Percentiles rank a stretch among this genome's conserved stretches.
Evolutionary conservation across 1,140 invertebrate species (phyloP).

Genomic region (Neelides sp.): DNA sequence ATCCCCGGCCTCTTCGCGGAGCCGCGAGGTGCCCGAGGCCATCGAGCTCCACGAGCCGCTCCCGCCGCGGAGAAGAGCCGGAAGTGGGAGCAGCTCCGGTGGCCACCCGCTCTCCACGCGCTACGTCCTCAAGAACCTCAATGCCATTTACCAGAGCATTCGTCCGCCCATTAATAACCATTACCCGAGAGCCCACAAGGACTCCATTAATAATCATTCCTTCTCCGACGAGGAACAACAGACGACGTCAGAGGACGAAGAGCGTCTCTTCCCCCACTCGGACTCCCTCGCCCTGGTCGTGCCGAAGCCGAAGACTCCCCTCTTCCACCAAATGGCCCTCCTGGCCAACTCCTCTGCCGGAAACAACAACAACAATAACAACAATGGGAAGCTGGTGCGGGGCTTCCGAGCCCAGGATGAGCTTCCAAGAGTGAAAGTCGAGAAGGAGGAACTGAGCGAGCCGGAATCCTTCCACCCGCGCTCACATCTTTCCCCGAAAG

Average conservation of each 20-base stretch:
- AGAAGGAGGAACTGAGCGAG: too few relatives aligned
- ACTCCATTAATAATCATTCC: too few relatives aligned
- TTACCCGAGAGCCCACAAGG: neutral
- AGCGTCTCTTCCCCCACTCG: neutral
- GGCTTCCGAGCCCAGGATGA: too few relatives aligned
- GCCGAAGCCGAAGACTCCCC: conserved; percentile 2
- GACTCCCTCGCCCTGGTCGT: neutral
- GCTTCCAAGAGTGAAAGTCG: too few relatives aligned
- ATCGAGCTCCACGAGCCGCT: conserved; percentile 6
- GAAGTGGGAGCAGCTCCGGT: neutral
- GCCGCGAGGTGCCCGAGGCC: neutral
- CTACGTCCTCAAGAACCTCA: conserved; percentile 27
- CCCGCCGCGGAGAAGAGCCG: neutral
- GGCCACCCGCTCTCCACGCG: conserved; percentile 19
- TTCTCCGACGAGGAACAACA: neutral
- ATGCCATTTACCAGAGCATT: conserved; percentile 26
- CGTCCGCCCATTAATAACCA: conserved; percentile 5
- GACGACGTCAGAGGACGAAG: too few relatives aligned
- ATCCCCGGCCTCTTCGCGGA: neutral
- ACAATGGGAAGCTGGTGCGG: too few relatives aligned
- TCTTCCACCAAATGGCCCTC: conserved; percentile 13
- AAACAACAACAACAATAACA: too few relatives aligned
- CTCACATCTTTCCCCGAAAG: too few relatives aligned
- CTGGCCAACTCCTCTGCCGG: conserved; percentile 3
- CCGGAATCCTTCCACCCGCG: too few relatives aligned